Evolutionary conservation across 2,113 vertebrate genomes (phyloP).

Genomic region (Lota lota): DNA sequence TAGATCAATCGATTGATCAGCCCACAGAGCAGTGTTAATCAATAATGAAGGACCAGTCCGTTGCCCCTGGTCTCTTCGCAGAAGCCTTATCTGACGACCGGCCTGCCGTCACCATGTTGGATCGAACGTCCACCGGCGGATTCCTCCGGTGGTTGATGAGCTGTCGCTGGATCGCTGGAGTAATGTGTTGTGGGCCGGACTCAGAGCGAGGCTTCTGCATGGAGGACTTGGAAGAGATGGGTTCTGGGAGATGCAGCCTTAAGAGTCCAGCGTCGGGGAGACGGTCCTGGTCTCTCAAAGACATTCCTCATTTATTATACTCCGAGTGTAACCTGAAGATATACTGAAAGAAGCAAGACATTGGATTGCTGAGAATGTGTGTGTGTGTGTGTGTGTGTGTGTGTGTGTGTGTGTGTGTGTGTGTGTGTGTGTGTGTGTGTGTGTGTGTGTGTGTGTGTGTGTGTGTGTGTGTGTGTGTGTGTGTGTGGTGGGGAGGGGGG

Average conservation of each 20-base stretch:
- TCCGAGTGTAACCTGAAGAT: conserved; percentile 47
- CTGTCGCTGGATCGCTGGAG: conserved; percentile 22
- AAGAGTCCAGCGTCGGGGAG: conserved; percentile 8
- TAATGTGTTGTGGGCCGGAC: conserved; percentile 17
- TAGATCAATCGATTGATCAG: too few relatives aligned
- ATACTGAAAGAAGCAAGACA: conserved; percentile 53
- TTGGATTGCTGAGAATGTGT: conserved; percentile 51
- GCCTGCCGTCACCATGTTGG: conserved; percentile 23
- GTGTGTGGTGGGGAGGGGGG: too few relatives aligned
- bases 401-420: too few relatives aligned
- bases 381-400: neutral
- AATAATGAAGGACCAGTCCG: too few relatives aligned
- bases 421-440: too few relatives aligned
- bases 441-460: too few relatives aligned
- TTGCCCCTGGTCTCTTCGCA: conserved; percentile 12
- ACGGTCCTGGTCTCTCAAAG: conserved; percentile 13
- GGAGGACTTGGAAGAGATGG: conserved; percentile 24
- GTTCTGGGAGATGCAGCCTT: conserved; percentile 20
- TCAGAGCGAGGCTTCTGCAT: neutral
- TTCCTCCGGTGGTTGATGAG: conserved; percentile 23
- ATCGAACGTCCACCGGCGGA: conserved; percentile 5
- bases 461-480: too few relatives aligned
- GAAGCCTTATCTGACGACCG: conserved; percentile 14
- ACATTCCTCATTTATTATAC: conserved; percentile 41
- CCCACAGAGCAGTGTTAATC: too few relatives aligned